Percentiles rank a stretch among this genome's conserved stretches.
These are phyloP conservation scores for Morinoia aosen DNA, from an alignment of 2,888 invertebrate species.

Conservation along the genomic window DNA sequence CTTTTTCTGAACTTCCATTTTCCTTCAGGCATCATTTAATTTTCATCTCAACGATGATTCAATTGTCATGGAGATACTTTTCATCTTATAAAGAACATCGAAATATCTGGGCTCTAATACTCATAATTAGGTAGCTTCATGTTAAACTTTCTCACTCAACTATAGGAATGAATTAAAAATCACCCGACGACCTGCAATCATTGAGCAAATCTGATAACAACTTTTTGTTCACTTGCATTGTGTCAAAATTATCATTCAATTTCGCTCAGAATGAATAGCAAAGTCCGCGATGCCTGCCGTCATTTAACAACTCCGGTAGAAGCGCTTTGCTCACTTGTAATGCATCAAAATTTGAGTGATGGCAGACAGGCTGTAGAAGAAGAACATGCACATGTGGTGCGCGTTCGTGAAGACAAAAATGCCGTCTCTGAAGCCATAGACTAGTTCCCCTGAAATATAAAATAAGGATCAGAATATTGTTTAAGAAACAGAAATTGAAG, in stretches of 20 bases:
- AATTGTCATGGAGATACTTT: no score
- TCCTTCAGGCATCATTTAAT: no score
- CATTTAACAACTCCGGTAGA: neutral
- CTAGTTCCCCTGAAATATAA: conserved; percentile 69
- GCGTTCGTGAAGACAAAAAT: conserved; percentile 72
- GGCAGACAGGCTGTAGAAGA: conserved; percentile 72
- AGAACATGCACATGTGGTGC: conserved; percentile 75
- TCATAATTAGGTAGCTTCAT: no score
- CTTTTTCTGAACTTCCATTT: no score
- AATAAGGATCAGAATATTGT: neutral
- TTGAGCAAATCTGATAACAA: no score
- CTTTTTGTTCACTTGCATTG: neutral
- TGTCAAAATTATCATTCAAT: neutral
- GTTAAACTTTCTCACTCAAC: no score
- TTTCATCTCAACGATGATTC: no score
- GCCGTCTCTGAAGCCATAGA: conserved; percentile 71
- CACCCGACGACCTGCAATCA: no score
- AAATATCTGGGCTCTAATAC: no score
- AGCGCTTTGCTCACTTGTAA: conserved; percentile 63
- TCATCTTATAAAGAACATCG: no score
- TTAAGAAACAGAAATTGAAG: neutral
- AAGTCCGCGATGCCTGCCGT: neutral
- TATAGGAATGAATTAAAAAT: no score
- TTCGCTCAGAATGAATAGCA: neutral
- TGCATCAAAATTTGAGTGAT: conserved; percentile 33